A percentile compares a stretch with the other conserved stretches of the same genome.
These are phyloP conservation scores for Fulica atra DNA, from an alignment of 2,113 vertebrate species.

Conservation along the genomic window DNA sequence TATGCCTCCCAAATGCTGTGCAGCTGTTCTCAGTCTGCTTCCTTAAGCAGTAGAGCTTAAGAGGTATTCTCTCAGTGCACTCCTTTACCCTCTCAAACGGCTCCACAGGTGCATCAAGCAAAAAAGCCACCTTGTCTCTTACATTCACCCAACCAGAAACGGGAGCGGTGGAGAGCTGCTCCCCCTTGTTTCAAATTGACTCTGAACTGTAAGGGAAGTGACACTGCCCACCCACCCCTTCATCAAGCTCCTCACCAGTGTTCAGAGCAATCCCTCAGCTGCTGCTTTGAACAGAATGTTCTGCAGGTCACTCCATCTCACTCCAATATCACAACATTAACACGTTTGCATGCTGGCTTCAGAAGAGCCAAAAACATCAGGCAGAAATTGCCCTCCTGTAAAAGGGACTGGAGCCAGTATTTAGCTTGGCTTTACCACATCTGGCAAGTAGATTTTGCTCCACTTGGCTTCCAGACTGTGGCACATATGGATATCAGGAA, in stretches of 20 bases:
- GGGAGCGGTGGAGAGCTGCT: background rate
- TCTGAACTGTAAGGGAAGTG: background rate
- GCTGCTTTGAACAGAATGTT: constrained; percentile 43
- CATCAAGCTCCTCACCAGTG: background rate
- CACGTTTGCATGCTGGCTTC: background rate
- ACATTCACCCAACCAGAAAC: background rate
- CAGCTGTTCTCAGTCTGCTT: background rate
- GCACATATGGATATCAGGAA: background rate
- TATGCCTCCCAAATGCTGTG: background rate
- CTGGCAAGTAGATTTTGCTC: constrained; percentile 11
- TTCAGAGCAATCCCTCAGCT: background rate
- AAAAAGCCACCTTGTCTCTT: background rate
- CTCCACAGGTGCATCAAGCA: background rate
- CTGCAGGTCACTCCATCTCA: background rate
- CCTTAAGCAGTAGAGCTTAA: background rate
- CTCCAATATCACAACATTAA: background rate
- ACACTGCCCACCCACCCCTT: background rate
- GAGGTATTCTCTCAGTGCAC: background rate
- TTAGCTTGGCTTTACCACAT: constrained; percentile 44
- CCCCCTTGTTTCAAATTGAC: background rate
- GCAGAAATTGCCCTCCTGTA: constrained; percentile 1
- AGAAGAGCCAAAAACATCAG: constrained; percentile 40
- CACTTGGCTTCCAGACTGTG: background rate
- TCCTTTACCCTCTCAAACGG: background rate
- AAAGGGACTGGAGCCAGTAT: background rate